Base-by-base conservation (phyloP, 2,113 vertebrate species). In the Fulmarus glacialis region DNA sequence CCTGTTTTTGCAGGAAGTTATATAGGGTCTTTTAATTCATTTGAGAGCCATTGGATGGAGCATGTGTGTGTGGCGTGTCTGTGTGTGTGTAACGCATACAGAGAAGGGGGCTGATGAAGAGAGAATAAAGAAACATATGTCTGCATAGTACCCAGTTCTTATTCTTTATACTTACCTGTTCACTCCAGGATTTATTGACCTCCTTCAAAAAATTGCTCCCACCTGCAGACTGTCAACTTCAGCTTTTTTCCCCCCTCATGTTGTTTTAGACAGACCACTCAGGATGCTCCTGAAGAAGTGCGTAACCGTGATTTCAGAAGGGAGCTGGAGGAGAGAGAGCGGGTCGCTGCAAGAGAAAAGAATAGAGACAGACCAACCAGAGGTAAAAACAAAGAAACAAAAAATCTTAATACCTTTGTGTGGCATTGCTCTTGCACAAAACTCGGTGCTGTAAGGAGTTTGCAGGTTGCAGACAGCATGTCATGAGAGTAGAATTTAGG, bases 231-330 rank as follows among this genome's bases (percentile, higher is more conserved):
- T 64, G 48, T 70, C 53, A 53, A 5, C 48, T 53, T 42, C 13
- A 68, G 23, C 21, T 42, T 70, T 53, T 63, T 11, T 4, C 11
- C 0, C 56, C 47, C 34, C 68, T 26, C 23, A 3, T 47, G 6
- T 23, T 82, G 5, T 68, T 84, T 64, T 74, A 99, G 99, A 74
- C 99, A 99, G 79, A 97, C 99, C 42, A 99, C 99, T 91, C 99
- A 99, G 98, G 99, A 99, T 99, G 98, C 98, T 91, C 99, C 99
- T 1, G 99, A 99, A 93, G 99, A 99, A 96, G 98, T 99, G 82
- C 99, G 99, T 72, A 99, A 99, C 97, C 99, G 99, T 68, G 99
- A 99, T 91, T 99, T 99, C 97, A 99, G 99, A 67, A 98, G 99
- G 94, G 99, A 99, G 97, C 97, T 99, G 93, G 99, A 99, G 96